phyloP scores from a whole-genome alignment of 2,797 vertebrate species.

The Meda fulgida region DNA sequence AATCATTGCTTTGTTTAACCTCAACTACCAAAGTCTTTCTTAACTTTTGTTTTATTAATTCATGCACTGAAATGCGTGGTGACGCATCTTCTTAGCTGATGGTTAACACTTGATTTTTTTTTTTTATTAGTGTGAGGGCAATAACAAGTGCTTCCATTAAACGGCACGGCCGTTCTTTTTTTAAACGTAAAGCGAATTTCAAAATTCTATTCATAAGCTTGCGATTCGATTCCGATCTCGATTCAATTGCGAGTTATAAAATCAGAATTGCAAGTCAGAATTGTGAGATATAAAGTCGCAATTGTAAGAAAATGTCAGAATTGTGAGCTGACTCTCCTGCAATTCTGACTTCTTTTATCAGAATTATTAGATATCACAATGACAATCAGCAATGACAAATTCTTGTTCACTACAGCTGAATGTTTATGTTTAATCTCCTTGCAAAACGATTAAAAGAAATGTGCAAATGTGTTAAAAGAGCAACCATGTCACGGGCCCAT shows the following conservation, averaged over 20 bases:
- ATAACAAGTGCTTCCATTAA: constrained; percentile 15
- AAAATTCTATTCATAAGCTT: too few relatives aligned
- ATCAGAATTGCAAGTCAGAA: too few relatives aligned
- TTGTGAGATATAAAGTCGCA: too few relatives aligned
- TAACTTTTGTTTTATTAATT: constrained; percentile 27
- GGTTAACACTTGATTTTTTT: constrained; percentile 19
- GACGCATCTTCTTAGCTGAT: constrained; percentile 21
- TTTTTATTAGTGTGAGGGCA: constrained; percentile 15
- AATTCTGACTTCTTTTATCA: too few relatives aligned
- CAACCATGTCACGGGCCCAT: not conserved
- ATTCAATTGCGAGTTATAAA: too few relatives aligned
- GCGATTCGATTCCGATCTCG: too few relatives aligned
- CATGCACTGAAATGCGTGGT: not conserved
- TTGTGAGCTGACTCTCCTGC: too few relatives aligned
- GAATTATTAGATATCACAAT: not conserved
- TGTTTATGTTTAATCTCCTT: not conserved
- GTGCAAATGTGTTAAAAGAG: not conserved
- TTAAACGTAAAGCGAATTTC: too few relatives aligned
- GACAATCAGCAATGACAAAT: not conserved
- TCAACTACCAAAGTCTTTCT: constrained; percentile 16
- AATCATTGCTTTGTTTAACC: constrained; percentile 16
- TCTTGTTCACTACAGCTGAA: not conserved
- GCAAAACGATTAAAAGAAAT: not conserved
- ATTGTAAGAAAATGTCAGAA: too few relatives aligned
- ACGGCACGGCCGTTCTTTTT: not conserved